A percentile compares a stretch with the other conserved stretches of the same genome.
phyloP scores from a whole-genome alignment of 2,888 invertebrate species.

The Eucera pruinosa region DNA sequence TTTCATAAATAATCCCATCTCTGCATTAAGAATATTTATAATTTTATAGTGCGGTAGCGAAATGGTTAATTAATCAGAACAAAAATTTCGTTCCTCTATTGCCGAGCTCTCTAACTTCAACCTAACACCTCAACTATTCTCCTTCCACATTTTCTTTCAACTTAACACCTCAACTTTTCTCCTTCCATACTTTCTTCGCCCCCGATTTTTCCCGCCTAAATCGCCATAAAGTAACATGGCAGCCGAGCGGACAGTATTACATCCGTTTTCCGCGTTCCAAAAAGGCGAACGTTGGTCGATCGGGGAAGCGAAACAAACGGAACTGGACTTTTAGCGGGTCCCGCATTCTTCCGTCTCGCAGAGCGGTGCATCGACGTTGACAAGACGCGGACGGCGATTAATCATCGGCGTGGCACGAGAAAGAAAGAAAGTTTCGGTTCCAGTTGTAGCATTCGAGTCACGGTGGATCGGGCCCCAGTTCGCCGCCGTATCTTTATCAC shows the following conservation, averaged over 20 bases:
- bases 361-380: slow-evolving; percentile 55
- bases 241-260: not conserved
- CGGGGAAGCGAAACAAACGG: slow-evolving; percentile 34
- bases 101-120: no score
- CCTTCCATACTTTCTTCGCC: no score
- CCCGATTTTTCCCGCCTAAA: not conserved
- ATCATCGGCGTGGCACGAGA: slow-evolving; percentile 35
- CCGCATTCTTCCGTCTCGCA: slow-evolving; percentile 47
- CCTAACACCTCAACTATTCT: no score
- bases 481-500: slow-evolving; percentile 55
- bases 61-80: no score
- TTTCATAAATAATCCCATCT: no score
- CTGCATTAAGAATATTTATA: no score
- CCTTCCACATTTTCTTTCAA: no score
- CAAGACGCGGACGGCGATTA: slow-evolving; percentile 52
- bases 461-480: slow-evolving; percentile 51
- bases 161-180: no score
- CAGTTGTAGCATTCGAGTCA: slow-evolving; percentile 45
- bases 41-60: no score
- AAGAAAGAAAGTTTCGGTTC: slow-evolving; percentile 37
- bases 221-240: no score
- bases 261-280: slow-evolving; percentile 20
- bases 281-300: slow-evolving; percentile 14
- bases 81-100: no score
- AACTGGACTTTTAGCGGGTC: slow-evolving; percentile 42